These are phyloP conservation scores for Euproctis similis DNA, from an alignment of 2,888 invertebrate species.

Conservation along the genomic window DNA sequence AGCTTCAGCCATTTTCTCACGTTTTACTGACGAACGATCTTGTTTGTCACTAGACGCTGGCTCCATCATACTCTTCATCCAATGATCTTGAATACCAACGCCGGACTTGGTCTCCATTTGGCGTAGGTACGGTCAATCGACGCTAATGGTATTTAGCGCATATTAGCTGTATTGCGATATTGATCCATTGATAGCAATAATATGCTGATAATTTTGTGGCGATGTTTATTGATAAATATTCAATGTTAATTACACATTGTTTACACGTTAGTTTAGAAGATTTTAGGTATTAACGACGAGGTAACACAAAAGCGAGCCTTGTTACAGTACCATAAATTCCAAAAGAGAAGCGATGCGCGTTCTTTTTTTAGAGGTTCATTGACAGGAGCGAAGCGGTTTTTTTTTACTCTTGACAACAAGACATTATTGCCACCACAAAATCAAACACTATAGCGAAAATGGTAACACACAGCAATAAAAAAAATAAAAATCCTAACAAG, in stretches of 20 bases:
- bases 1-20: conserved; percentile 65
- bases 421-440: conserved; percentile 39
- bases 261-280: conserved; percentile 55
- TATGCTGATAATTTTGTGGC: conserved; percentile 34
- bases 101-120: conserved; percentile 66
- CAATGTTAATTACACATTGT: conserved; percentile 54
- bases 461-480: too few relatives aligned
- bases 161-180: conserved; percentile 39
- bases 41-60: conserved; percentile 61
- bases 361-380: conserved; percentile 66
- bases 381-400: conserved; percentile 44
- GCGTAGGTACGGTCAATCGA: conserved; percentile 21
- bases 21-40: conserved; percentile 55
- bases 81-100: conserved; percentile 60
- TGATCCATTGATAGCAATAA: conserved; percentile 48
- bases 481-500: too few relatives aligned
- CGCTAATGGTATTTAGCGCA: conserved; percentile 40
- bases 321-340: conserved; percentile 75
- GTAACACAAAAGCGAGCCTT: conserved; percentile 74
- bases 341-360: conserved; percentile 74
- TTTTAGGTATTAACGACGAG: conserved; percentile 47
- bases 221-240: conserved; percentile 28
- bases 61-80: conserved; percentile 73
- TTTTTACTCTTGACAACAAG: conserved; percentile 54
- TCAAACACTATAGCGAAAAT: too few relatives aligned